Base-by-base conservation (phyloP, 1,140 invertebrate genomes). In the Lepidurus couesii region DNA sequence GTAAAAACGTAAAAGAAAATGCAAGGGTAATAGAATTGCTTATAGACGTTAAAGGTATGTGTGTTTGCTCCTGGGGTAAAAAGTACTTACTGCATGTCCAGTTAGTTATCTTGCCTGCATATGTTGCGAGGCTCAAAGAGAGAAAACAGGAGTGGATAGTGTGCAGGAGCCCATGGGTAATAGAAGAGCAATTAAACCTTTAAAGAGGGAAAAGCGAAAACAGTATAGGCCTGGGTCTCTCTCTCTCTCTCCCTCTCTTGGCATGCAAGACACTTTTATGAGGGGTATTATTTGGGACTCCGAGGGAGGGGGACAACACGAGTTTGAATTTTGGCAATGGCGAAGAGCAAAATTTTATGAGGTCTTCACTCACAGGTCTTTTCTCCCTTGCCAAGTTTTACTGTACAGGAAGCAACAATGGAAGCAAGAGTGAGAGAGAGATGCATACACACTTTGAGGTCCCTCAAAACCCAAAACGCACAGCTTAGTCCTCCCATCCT, bases 241-340 rank as follows among this genome's bases (percentile, higher is more conserved):
- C 34, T 34, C 34, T 5, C 21, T 65, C 53, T 16, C 34, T 34
- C 34, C 34, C 34, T 26, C 26, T 26, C 26, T 65, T 13, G 53
- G 53, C 53, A 65, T 65, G 53, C 53, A 21, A 65, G 53, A 65
- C 53, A 65, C 53, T 65, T 65, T 65, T 65, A 65, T 65, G 8
- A 65, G 53, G 45, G 53, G 53, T 65, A 65, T 65, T 65, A 65
- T 21, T 65, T 21, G 53, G 53, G 53, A 65, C 34, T 65, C 16
- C 1, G 53, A 65, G 9, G 53, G 8, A 21, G 53, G 8, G 53
- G 53, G n/a, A 16, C 16, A 16, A 65, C 53, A 65, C 8, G 53
- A 65, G 53, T 65, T 65, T 65, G 53, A 65, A 65, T 65, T 65
- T 65, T 65, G 53, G 53, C 53, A 65, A 65, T 65, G 47, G 47